Evolutionary conservation across 1,140 invertebrate species (phyloP), one percentile per base, ranked within the genome.

Genomic region (Drosophila gunungcola): DNA sequence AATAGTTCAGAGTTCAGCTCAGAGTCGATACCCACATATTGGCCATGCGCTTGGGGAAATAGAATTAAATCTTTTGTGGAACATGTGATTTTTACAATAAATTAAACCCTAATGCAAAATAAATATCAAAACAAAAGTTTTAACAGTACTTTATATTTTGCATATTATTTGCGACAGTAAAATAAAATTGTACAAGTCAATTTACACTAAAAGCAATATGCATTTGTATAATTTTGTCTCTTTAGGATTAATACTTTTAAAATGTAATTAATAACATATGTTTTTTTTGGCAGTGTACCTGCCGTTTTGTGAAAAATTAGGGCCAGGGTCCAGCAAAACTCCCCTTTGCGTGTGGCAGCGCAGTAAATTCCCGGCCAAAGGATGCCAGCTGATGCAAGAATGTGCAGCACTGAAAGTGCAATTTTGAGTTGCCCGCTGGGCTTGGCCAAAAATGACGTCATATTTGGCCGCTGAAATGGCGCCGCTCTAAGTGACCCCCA

Each of bases 321-420:
- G 43, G 12, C 13, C 32, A 46, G 21, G 7, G 11, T 36, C 21
- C 11, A 25, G 2, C 32, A 2, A 36, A 7, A 25, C 11, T 25
- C 6, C 25, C 34, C 27, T 52, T 67, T 13, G 65, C 48, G 64
- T 48, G 64, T 38, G 34, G n/a, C 36, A 39, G 16, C 4, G 29
- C 16, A 27, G 11, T 36, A 57, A 41, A 48, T 55, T 54, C 36
- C 13, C 29, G 43, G 32, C 32, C 38, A 11, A 56, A 41, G 67
- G 64, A 57, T 56, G 42, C 32, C 41, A 68, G 25, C 51, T 70
- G 64, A 56, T 69, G 63, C 67, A 70, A 70, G 64, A 48, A 41
- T 56, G 25, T 68, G 63, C 57, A 56, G 61, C 61, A 73, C 80
- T 45, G 32, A 21, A 12, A 78, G 51, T 84, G 75, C 80, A 84